Evolutionary conservation across 2,888 invertebrate genomes (phyloP).

Genomic region (Seira musarum): DNA sequence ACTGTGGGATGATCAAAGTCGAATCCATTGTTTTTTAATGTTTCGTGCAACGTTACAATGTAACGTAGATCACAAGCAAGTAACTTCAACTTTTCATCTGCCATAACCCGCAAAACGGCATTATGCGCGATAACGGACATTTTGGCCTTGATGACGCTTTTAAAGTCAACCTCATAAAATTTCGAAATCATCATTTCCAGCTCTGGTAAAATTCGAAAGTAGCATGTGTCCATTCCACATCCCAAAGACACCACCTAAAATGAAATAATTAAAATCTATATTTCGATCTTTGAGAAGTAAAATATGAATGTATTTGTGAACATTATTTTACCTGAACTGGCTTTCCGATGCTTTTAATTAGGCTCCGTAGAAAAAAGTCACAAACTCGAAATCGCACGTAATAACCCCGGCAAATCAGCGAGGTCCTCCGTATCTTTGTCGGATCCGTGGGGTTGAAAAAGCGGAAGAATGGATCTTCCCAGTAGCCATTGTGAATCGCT

Average conservation of each 20-base stretch:
- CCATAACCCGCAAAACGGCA: constrained; percentile 56
- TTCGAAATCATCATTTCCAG: constrained; percentile 52
- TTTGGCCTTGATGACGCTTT: constrained; percentile 61
- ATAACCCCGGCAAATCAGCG: constrained; percentile 68
- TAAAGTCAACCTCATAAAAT: constrained; percentile 67
- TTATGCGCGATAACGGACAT: constrained; percentile 56
- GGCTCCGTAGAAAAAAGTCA: constrained; percentile 64
- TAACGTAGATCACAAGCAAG: constrained; percentile 63
- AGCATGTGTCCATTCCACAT: constrained; percentile 68
- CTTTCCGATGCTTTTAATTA: constrained; percentile 46
- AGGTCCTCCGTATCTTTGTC: constrained; percentile 62
- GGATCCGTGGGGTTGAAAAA: constrained; percentile 62
- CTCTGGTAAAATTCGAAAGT: constrained; percentile 64
- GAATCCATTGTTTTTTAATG: constrained; percentile 56
- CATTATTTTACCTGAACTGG: constrained; percentile 62
- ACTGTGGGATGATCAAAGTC: constrained; percentile 64
- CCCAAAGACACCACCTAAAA: constrained; percentile 65
- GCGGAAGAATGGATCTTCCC: constrained; percentile 68
- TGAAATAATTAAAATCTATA: no score
- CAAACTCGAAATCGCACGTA: constrained; percentile 67
- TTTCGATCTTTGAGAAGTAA: no score
- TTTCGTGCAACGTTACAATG: constrained; percentile 47
- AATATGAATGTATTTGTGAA: constrained; percentile 8
- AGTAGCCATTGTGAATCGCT: constrained; percentile 64
- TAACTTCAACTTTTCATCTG: constrained; percentile 53